Base-by-base conservation (phyloP, 2,888 invertebrate genomes). In the Andrena haemorrhoa region DNA sequence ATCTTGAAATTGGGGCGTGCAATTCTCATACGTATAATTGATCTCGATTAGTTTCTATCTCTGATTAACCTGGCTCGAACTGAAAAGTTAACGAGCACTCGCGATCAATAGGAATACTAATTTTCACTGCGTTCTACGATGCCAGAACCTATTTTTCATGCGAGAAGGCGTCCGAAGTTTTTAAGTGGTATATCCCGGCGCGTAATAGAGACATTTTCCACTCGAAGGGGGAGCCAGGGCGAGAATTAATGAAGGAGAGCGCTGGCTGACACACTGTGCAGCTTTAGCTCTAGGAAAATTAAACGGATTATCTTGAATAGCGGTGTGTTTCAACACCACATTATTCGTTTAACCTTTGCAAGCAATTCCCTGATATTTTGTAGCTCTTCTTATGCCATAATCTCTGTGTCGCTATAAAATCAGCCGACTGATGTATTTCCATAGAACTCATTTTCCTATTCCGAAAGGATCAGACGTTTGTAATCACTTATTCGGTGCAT, bases 121-220 rank as follows among this genome's bases (percentile, higher is more conserved):
- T 23, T 23, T 26, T 23, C 1, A 23, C 23, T 26, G 23, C 3
- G 53, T 56, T 23, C 20, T 0, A 2, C 3, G 16, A 16, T 41
- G 23, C 16, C 56, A 41, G 56, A 56, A 58, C 8, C 20, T 64
- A 41, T 66, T 47, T 33, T 12, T 35, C 20, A 20, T 49, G 12
- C 53, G 64, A 60, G 72, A 5, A 20, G 12, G 23, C 72, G 64
- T 23, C 35, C n/a, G 53, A 35, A 51, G 16, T 60, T 64, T 56
- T 56, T 29, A 12, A 41, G 33, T 16, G 41, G 58, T 33, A 58
- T 16, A 33, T 65, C 26, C 64, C 3, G 26, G 47, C 33, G 56
- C 16, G 56, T 58, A 64, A 56, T 73, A 65, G 65, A 73, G 53
- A 53, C 56, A 73, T 73, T 73, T 56, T 56, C 73, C 73, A 26